These are phyloP conservation scores for Gonatopus flavifemur DNA, from an alignment of 1,140 invertebrate genomes.

Conservation along the genomic window DNA sequence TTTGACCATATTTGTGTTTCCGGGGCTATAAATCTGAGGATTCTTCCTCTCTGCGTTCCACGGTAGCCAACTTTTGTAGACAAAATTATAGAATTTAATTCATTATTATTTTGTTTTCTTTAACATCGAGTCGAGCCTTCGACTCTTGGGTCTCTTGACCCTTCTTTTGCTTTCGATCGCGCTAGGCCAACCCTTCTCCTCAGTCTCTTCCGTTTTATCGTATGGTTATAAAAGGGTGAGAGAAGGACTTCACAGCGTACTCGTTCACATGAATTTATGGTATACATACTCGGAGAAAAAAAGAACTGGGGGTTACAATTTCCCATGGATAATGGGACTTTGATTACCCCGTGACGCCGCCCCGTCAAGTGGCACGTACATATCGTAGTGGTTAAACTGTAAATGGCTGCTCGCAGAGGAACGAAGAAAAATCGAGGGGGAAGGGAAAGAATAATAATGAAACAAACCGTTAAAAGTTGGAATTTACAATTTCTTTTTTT, in stretches of 20 bases:
- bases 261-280: slow-evolving; percentile 21
- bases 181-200: too few relatives aligned
- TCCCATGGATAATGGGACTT: slow-evolving; percentile 58
- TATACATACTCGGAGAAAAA: slow-evolving; percentile 19
- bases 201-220: slow-evolving; percentile 4
- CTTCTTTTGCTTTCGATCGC: too few relatives aligned
- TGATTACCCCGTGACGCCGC: slow-evolving; percentile 55
- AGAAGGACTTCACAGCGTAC: slow-evolving; percentile 8
- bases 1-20: too few relatives aligned
- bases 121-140: too few relatives aligned
- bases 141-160: too few relatives aligned
- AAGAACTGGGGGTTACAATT: slow-evolving; percentile 48
- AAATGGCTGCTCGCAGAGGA: slow-evolving; percentile 24
- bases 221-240: slow-evolving; percentile 3
- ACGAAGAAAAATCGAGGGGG: not conserved
- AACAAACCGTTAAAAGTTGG: too few relatives aligned
- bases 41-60: slow-evolving; percentile 17
- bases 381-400: too few relatives aligned
- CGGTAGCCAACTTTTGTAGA: too few relatives aligned
- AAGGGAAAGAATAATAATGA: slow-evolving; percentile 10
- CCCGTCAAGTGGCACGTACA: slow-evolving; percentile 51
- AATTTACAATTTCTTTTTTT: too few relatives aligned
- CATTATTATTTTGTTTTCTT: too few relatives aligned
- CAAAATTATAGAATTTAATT: too few relatives aligned
- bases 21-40: not conserved